Evolutionary conservation across 2,888 invertebrate species (phyloP), one percentile per base, ranked within the genome.

Genomic region (Coecobrya sp.): DNA sequence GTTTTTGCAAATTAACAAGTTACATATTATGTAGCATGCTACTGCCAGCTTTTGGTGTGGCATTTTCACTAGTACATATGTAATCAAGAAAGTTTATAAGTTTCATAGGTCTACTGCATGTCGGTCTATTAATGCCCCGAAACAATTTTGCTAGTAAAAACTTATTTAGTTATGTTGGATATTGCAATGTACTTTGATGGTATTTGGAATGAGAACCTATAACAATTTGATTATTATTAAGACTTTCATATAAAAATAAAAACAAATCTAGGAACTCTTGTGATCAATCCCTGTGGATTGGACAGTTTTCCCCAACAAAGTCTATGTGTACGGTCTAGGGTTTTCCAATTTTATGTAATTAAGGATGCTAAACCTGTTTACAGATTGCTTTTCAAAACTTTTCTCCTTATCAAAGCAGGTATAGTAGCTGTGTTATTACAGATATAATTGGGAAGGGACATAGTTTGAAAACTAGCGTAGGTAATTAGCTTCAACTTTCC

Each of bases 361-460:
- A 49, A 25, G 22, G 42, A 22, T 73, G 42, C 7, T 45, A 45
- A 73, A 27, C 52, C 22, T 25, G 52, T 76, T 76, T 76, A 25
- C 52, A 52, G 25, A 22, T 73, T 73, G 52, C 76, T 52, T 49
- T 52, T 49, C 5, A 45, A 42, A 73, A 45, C 49, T 76, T 49
- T 49, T 76, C 13, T 16, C 45, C 27, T 13, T 45, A 8, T 11
- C 36, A 13, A 30, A 16, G 65, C 10, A 70, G 13, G 36, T n/a
- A n/a, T n/a, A n/a, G n/a, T 70, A 36, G 65, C 13, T 65, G 4
- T 16, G 25, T n/a, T 45, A n/a, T 73, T 73, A 45, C n/a, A n/a
- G n/a, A n/a, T n/a, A n/a, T 73, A 73, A 73, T 73, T 76, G 49
- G 25, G 25, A 7, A 36, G 73, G 19, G 45, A n/a, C 19, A 76